Conservation (phyloP, 2,888 invertebrate genomes). For the Psylliodes chrysocephalus region DNA sequence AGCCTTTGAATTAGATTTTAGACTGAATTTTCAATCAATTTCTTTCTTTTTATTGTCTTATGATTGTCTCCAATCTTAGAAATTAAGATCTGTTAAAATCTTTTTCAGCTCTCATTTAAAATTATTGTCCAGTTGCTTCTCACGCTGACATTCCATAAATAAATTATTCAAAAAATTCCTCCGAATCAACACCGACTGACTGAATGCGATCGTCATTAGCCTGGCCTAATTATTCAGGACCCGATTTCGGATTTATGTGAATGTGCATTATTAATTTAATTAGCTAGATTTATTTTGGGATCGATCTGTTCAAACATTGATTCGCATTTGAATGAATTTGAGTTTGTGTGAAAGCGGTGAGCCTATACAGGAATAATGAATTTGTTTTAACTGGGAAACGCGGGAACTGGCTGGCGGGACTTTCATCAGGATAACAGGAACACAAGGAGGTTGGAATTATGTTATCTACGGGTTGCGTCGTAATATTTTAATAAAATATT, state of each 20-base stretch:
- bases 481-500: no score
- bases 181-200: neutral
- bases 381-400: neutral
- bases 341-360: neutral
- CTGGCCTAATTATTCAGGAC: neutral
- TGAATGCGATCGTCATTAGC: neutral
- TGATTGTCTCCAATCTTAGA: no score
- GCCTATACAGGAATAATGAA: neutral
- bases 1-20: no score
- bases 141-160: no score
- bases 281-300: conserved; percentile 3
- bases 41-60: no score
- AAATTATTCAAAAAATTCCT: neutral
- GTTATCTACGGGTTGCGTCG: no score
- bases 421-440: neutral
- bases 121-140: no score
- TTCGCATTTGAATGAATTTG: neutral
- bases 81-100: neutral
- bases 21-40: no score
- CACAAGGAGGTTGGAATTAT: neutral
- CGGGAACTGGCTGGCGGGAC: neutral
- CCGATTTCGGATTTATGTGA: neutral
- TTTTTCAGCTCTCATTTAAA: neutral
- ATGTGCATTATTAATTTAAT: conserved; percentile 2
- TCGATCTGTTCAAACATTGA: conserved; percentile 12